phyloP scores from a whole-genome alignment of 1,140 invertebrate species.

The Oedothorax gibbosus region DNA sequence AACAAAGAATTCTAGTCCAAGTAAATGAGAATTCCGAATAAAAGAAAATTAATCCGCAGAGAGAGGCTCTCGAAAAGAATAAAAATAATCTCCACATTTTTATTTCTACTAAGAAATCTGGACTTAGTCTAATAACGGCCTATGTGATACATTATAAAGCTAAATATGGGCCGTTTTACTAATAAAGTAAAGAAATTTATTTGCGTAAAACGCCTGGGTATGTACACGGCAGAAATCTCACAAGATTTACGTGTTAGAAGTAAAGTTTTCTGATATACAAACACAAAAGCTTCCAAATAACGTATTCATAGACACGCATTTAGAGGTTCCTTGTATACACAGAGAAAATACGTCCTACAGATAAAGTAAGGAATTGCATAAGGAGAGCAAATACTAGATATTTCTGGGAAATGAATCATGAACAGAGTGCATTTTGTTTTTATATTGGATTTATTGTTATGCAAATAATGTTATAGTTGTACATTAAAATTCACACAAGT shows the following conservation, averaged over 20 bases:
- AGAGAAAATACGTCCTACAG: not conserved
- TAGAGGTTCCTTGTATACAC: not conserved
- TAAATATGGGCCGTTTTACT: too few species aligned
- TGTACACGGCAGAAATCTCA: not conserved
- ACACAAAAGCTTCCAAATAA: conserved; percentile 26
- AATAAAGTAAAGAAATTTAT: not conserved
- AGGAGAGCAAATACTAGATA: conserved; percentile 27
- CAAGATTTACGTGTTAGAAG: conserved; percentile 30
- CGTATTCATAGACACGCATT: conserved; percentile 22
- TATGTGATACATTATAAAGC: too few species aligned
- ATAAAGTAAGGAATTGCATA: conserved; percentile 27
- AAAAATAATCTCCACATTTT: conserved; percentile 16
- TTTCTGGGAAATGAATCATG: not conserved
- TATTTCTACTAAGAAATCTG: not conserved
- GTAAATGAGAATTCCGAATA: not conserved
- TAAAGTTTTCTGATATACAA: conserved; percentile 18
- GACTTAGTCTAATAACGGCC: too few species aligned
- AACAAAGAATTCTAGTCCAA: not conserved
- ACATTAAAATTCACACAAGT: too few species aligned
- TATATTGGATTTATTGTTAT: too few species aligned
- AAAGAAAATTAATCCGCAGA: not conserved
- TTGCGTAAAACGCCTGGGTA: not conserved
- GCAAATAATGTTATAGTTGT: too few species aligned
- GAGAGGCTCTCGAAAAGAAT: not conserved
- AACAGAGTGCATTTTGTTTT: too few species aligned